Evolutionary conservation across 2,797 vertebrate species (phyloP).

Genomic region (Moxostoma hubbsi): DNA sequence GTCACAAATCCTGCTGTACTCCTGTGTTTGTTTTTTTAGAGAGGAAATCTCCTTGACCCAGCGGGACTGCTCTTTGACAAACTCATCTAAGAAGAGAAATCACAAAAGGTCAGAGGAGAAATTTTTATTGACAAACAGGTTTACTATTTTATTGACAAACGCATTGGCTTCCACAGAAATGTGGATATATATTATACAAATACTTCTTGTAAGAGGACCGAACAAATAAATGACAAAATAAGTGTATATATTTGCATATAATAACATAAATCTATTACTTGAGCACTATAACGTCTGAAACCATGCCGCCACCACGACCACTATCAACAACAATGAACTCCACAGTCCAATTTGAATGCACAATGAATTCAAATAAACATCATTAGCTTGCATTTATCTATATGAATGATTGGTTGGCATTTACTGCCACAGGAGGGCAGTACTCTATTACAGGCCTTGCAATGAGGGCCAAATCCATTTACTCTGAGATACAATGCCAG

Average conservation of each 20-base stretch:
- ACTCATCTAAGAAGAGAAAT: constrained; percentile 58
- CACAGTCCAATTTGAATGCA: not conserved
- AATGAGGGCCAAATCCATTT: not conserved
- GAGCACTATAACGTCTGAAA: not conserved
- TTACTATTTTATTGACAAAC: too few species aligned
- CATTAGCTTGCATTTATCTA: not conserved
- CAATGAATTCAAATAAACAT: not conserved
- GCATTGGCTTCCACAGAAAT: not conserved
- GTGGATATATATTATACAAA: not conserved
- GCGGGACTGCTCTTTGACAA: constrained; percentile 29
- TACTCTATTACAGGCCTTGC: not conserved
- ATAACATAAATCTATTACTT: not conserved
- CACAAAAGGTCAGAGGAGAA: not conserved
- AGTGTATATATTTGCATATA: not conserved
- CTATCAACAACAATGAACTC: too few species aligned
- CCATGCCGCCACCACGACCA: too few species aligned
- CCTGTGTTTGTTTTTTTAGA: constrained; percentile 54
- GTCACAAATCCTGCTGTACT: constrained; percentile 65
- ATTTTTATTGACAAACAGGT: not conserved
- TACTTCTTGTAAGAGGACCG: not conserved
- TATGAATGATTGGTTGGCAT: not conserved
- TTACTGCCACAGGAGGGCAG: not conserved
- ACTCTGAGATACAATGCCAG: not conserved
- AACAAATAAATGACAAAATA: not conserved
- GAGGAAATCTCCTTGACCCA: constrained; percentile 56